A percentile compares a stretch with the other conserved stretches of the same genome.
Evolutionary conservation across 2,888 invertebrate species (phyloP).

Genomic region (Hyalella azteca): DNA sequence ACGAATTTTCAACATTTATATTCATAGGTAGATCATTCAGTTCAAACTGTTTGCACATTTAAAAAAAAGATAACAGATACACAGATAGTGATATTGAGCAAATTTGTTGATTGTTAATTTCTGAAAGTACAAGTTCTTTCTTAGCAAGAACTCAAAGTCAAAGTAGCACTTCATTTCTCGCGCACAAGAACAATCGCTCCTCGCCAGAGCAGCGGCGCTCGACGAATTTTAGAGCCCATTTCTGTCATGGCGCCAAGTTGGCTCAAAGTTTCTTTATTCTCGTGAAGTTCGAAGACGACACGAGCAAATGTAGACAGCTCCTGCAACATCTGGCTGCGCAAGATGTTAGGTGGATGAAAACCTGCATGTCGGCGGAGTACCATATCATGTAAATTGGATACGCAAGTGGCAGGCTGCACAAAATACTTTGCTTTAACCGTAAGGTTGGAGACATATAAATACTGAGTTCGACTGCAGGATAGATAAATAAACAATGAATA

Average conservation of each 20-base stretch:
- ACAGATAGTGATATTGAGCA: too few species aligned
- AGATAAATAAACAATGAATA: too few species aligned
- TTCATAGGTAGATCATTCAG: too few species aligned
- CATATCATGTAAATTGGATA: neutral
- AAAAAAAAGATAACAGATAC: too few species aligned
- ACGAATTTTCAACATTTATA: too few species aligned
- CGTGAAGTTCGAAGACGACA: constrained; percentile 24
- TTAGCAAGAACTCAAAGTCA: neutral
- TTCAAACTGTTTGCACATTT: too few species aligned
- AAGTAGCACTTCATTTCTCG: neutral
- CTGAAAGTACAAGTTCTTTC: too few species aligned
- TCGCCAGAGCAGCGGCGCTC: neutral
- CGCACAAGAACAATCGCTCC: neutral
- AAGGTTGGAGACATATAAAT: too few species aligned
- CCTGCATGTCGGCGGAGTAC: neutral
- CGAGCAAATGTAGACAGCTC: constrained; percentile 31
- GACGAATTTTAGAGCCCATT: constrained; percentile 28
- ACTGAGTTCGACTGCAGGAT: too few species aligned
- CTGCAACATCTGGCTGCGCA: constrained; percentile 12
- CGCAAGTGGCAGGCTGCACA: too few species aligned
- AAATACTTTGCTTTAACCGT: too few species aligned
- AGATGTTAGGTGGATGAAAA: constrained; percentile 5
- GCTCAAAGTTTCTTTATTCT: constrained; percentile 33
- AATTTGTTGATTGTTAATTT: too few species aligned
- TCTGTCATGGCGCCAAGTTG: constrained; percentile 24